Evolutionary conservation across 2,797 vertebrate species (phyloP), one percentile per base, ranked within the genome.

Genomic region (Lophius americanus): DNA sequence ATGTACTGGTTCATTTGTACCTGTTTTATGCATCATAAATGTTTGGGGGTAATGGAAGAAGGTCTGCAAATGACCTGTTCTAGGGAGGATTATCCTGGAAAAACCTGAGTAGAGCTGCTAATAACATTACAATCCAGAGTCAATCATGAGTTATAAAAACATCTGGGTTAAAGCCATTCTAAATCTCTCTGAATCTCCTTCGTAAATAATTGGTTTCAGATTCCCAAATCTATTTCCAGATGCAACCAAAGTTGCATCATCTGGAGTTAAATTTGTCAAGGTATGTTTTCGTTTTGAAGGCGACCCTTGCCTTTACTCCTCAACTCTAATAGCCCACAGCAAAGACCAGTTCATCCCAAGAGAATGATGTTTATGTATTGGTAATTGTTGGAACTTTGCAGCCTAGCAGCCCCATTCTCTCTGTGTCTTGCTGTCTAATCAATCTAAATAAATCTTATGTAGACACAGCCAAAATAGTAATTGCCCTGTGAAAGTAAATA

Each of bases 141-240:
- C 78, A 84, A 82, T 85, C 82, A 85, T 42, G 14, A 85, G 83
- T 86, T 82, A 75, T 57, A 73, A 74, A 85, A 89, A 89, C 90
- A 92, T 91, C 84, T 86, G 88, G 61, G 85, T 61, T 53, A 73
- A 85, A 83, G 76, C 88, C 73, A 71, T 66, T 43, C 76, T 78
- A 79, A 74, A 64, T 85, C 85, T 84, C 74, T 85, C 79, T 44
- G 39, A 83, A 88, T 85, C 79, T 71, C 72, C 53, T 77, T 82
- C 76, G 70, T 79, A 83, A 90, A 90, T 88, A 86, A 91, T 88
- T 86, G 73, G 73, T 85, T 84, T 90, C 82, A 89, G 80, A 85
- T 84, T 84, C 71, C 57, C 49, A 85, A 83, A 87, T 80, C 82
- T 73, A 72, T 90, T 85, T 79, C 78, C 79, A 84, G 67, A 77